A percentile compares a stretch with the other conserved stretches of the same genome.
Evolutionary conservation across 2,888 invertebrate species (phyloP).

Genomic region (Papilio demoleus): DNA sequence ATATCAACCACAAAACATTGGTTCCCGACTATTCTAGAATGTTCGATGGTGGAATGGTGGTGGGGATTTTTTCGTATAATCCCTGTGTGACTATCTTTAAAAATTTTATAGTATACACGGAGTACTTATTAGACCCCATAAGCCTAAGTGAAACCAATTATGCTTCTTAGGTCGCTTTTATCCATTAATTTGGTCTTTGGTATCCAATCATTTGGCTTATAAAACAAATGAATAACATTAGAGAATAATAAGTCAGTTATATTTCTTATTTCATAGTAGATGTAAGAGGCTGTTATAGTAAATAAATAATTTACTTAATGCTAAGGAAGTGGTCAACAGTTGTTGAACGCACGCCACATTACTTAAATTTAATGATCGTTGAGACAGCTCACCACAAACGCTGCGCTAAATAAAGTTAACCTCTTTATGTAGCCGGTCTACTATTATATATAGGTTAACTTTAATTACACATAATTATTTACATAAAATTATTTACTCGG

Average conservation of each 20-base stretch:
- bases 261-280: background rate
- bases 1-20: too few species aligned
- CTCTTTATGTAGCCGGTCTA: background rate
- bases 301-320: background rate
- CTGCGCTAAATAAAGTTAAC: constrained; percentile 19
- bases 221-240: background rate
- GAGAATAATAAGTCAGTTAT: background rate
- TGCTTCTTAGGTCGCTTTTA: too few species aligned
- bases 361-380: constrained; percentile 31
- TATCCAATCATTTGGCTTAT: too few species aligned
- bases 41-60: too few species aligned
- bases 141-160: too few species aligned
- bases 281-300: background rate
- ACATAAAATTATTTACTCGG: background rate
- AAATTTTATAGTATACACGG: too few species aligned
- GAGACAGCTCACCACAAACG: constrained; percentile 17
- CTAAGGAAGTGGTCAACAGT: constrained; percentile 18
- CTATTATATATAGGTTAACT: constrained; percentile 1
- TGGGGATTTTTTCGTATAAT: too few species aligned
- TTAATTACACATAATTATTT: background rate
- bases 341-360: constrained; percentile 22
- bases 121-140: too few species aligned
- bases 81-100: too few species aligned
- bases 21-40: too few species aligned
- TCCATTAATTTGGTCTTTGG: too few species aligned